Percentiles rank a stretch among this genome's conserved stretches.
phyloP scores from a whole-genome alignment of 2,113 vertebrate genomes.

The Indicator indicator region DNA sequence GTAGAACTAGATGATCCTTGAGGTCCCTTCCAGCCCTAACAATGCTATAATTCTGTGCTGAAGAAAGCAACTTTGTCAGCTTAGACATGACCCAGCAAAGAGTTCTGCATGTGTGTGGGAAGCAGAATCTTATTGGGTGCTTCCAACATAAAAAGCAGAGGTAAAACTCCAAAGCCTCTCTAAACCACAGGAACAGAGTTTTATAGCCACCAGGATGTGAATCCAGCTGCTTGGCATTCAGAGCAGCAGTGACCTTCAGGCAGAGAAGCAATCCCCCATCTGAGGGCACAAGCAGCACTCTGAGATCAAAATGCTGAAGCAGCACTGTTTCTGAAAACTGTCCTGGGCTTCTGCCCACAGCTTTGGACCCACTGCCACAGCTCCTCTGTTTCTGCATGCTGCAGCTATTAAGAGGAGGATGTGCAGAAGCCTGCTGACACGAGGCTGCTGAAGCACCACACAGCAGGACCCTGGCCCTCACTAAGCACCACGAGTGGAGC shows the following conservation, averaged over 20 bases:
- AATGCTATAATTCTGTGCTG: no score
- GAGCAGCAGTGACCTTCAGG: not conserved
- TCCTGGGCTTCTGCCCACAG: not conserved
- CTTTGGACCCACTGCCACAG: not conserved
- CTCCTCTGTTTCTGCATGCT: not conserved
- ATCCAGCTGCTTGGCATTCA: not conserved
- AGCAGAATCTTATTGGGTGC: not conserved
- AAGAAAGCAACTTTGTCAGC: not conserved
- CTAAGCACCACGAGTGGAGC: rapidly evolving
- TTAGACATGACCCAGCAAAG: not conserved
- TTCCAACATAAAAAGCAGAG: not conserved
- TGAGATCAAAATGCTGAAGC: not conserved
- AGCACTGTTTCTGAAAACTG: not conserved
- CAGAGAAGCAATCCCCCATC: not conserved
- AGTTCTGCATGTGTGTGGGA: not conserved
- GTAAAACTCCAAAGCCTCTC: not conserved
- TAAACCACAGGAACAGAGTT: not conserved
- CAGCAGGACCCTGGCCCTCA: not conserved
- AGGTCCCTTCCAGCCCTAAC: not conserved
- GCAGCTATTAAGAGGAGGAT: not conserved
- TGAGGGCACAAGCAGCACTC: not conserved
- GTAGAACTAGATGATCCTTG: no score
- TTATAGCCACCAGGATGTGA: not conserved
- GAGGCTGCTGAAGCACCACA: not conserved
- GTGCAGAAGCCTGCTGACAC: not conserved